Base-by-base conservation (phyloP, 2,888 invertebrate genomes). In the Agrochola lychnidis region DNA sequence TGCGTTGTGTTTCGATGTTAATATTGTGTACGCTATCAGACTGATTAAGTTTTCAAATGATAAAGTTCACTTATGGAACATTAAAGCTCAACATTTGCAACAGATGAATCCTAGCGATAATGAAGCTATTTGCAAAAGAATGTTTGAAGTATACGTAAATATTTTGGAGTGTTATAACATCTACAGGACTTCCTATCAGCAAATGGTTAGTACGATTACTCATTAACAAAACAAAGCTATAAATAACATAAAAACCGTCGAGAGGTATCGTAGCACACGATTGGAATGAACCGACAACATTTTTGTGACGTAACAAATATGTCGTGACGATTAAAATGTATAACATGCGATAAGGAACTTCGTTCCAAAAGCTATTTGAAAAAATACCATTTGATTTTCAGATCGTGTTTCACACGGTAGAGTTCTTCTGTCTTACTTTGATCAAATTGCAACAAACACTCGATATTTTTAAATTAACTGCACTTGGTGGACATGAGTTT, bases 141-240 rank as follows among this genome's bases (percentile, higher is more conserved):
- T 78, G 79, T 79, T 51, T 70, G 7, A 70, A 70, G 79, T 51
- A 57, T 79, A 78, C n/a, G 30, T 63, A 4, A 57, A 48, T 16
- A 79, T 79, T 57, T 51, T 78, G 30, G 57, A 79, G 6, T 70
- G n/a, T 57, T 79, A 63, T 63, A 16, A 70, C 4, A 70, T 63
- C 30, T 70, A 51, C 42, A 70, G n/a, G 14, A 22, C 30, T 42
- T 79, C 40, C 9, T 79, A 56, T 9, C 70, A 78, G 48, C 36
- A 42, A 42, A 42, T 70, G 56, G 77, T 57, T 42, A 19, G 66
- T 48, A 48, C 6, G 2, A 30, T 45, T 25, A 45, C 25, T 9
- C n/a, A 16, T 63, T 42, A 40, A 9, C 1, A 40, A 66, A 12
- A 66, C 1, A 22, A 30, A 30, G 19, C 12, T 19, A 9, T 0